A percentile compares a stretch with the other conserved stretches of the same genome.
Conservation (phyloP, 2,888 invertebrate species). For the Mayetiola destructor region DNA sequence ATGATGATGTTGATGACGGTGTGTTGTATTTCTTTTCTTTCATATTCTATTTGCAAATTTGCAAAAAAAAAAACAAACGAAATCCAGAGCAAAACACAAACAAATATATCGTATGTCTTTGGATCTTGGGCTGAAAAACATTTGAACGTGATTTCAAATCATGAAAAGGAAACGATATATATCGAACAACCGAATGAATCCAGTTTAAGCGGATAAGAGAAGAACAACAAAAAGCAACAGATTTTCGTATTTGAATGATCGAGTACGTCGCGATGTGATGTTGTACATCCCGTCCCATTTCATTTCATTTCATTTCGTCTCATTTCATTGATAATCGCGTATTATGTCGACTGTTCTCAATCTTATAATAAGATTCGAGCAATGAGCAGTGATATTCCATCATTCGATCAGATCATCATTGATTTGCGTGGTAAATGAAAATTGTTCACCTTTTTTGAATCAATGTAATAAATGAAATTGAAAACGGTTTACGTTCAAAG, state of each 20-base stretch:
- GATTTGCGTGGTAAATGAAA: slow-evolving; percentile 11
- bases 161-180: too few species aligned
- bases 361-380: not conserved
- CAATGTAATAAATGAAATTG: slow-evolving; percentile 2
- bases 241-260: too few species aligned
- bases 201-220: too few species aligned
- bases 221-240: slow-evolving; percentile 1
- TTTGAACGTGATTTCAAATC: too few species aligned
- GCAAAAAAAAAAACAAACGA: too few species aligned
- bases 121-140: too few species aligned
- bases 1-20: too few species aligned
- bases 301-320: not conserved
- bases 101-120: too few species aligned
- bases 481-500: slow-evolving; percentile 10
- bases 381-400: not conserved
- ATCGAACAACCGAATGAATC: too few species aligned
- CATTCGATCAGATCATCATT: slow-evolving; percentile 8
- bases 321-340: not conserved
- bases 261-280: slow-evolving; percentile 6
- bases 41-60: too few species aligned
- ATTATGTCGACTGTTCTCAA: not conserved
- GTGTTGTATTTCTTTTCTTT: too few species aligned
- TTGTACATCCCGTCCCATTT: slow-evolving; percentile 1
- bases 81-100: too few species aligned
- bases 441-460: not conserved